These are phyloP conservation scores for Rhipidura dahli DNA, from an alignment of 2,113 vertebrate species.

Conservation along the genomic window DNA sequence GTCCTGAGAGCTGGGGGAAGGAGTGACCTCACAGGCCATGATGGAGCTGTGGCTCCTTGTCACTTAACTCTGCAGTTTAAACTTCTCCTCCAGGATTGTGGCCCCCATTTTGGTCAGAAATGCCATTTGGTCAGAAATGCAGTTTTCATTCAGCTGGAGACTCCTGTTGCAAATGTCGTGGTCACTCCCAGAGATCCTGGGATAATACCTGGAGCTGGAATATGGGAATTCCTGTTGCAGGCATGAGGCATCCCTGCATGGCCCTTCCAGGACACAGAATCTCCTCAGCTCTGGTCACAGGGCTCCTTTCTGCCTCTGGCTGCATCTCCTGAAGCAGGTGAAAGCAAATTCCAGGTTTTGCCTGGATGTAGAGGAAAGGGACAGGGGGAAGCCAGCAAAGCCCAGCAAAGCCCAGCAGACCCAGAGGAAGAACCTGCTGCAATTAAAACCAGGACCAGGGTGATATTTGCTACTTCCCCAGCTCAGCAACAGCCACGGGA, in stretches of 20 bases:
- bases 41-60: not conserved
- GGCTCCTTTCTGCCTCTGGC: not conserved
- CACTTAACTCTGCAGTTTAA: not conserved
- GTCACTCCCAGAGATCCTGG: not conserved
- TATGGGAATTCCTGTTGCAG: not conserved
- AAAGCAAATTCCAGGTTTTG: not conserved
- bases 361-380: not conserved
- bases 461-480: not conserved
- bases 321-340: not conserved
- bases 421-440: not conserved
- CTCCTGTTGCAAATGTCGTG: accelerated
- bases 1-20: not conserved
- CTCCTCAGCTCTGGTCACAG: not conserved
- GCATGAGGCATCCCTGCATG: accelerated
- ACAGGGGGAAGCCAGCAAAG: accelerated
- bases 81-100: not conserved
- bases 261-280: not conserved
- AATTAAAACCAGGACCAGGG: not conserved
- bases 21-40: accelerated
- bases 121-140: not conserved
- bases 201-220: not conserved
- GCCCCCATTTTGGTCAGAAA: not conserved
- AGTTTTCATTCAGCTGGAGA: not conserved
- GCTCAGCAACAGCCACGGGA: not conserved
- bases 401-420: not conserved